A percentile compares a stretch with the other conserved stretches of the same genome.
phyloP scores from a whole-genome alignment of 1,140 invertebrate genomes.

The Centruroides vittatus region DNA sequence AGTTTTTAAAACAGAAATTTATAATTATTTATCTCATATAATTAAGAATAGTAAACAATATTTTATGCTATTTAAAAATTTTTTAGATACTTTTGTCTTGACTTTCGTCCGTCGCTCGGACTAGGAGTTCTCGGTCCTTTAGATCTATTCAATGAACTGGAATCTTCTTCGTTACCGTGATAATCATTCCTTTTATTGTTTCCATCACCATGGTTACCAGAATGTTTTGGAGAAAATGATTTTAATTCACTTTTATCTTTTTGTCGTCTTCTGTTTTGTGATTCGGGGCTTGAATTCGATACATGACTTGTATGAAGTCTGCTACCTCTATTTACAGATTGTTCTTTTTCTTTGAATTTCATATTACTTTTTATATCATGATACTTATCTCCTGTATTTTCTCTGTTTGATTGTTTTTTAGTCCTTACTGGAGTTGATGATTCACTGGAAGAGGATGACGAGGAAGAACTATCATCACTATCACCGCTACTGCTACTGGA shows the following conservation, averaged over 20 bases:
- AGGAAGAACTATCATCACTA: constrained; percentile 8
- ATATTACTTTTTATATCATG: too few relatives aligned
- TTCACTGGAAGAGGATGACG: constrained; percentile 12
- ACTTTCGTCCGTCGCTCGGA: constrained; percentile 5
- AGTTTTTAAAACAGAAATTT: too few relatives aligned
- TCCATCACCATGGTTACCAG: neutral
- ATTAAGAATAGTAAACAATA: too few relatives aligned
- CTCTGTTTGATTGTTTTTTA: neutral
- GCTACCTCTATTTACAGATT: too few relatives aligned
- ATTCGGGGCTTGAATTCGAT: neutral
- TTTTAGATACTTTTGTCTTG: constrained; percentile 5
- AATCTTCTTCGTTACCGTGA: too few relatives aligned
- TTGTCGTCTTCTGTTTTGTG: neutral
- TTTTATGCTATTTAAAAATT: too few relatives aligned
- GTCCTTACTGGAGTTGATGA: constrained; percentile 1
- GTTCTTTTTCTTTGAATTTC: too few relatives aligned
- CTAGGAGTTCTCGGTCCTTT: constrained; percentile 16
- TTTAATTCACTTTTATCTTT: neutral
- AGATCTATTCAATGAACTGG: neutral
- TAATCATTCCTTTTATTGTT: too few relatives aligned
- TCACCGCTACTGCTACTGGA: constrained; percentile 15
- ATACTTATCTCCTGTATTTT: neutral
- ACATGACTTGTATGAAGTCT: neutral
- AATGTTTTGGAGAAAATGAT: neutral
- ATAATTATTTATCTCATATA: too few relatives aligned